Evolutionary conservation across 2,888 invertebrate species (phyloP).

Genomic region (Pristionchus exspectatus): DNA sequence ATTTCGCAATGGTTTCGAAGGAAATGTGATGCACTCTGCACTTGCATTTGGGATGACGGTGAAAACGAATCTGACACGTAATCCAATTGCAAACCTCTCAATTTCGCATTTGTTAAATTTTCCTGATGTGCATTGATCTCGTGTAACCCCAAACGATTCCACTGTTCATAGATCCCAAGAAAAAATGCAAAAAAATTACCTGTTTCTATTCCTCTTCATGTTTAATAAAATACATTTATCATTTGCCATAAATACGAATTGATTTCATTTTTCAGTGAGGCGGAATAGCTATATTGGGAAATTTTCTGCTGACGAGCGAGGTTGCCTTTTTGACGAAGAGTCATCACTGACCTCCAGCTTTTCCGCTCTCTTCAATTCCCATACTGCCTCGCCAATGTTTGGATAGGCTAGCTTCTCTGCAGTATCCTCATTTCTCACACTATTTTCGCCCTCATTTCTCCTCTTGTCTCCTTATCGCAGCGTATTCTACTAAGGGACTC

Average conservation of each 20-base stretch:
- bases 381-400: background rate
- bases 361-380: background rate
- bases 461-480: background rate
- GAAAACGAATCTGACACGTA: background rate
- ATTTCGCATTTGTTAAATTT: too few relatives aligned
- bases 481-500: background rate
- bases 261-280: background rate
- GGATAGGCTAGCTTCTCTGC: constrained; percentile 19
- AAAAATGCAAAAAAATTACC: too few relatives aligned
- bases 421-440: background rate
- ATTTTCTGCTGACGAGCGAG: background rate
- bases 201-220: too few relatives aligned
- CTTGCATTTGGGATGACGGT: background rate
- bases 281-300: background rate
- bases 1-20: background rate
- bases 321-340: background rate
- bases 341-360: background rate
- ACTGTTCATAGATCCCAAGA: too few relatives aligned
- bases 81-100: background rate
- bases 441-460: background rate
- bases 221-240: too few relatives aligned
- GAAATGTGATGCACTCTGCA: background rate
- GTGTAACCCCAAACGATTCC: too few relatives aligned
- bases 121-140: too few relatives aligned
- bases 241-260: background rate